Evolutionary conservation across 2,797 vertebrate species (phyloP).

Genomic region (Mormyrus proboscirostris): DNA sequence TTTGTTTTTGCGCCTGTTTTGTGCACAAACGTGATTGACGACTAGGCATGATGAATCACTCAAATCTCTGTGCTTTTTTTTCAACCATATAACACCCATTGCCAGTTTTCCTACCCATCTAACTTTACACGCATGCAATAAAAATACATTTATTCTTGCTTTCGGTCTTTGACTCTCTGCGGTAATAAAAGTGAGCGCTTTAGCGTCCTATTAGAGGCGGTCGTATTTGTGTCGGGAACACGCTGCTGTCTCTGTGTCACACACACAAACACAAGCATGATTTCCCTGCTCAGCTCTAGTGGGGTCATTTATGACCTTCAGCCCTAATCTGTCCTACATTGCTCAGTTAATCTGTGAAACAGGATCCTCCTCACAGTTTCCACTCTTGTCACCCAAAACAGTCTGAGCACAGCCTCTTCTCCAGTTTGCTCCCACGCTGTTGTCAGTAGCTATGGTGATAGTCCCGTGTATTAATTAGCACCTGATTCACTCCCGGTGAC

Average conservation of each 20-base stretch:
- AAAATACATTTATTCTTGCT: not conserved
- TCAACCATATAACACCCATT: not conserved
- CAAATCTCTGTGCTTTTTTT: not conserved
- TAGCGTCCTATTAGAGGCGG: not conserved
- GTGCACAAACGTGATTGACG: not conserved
- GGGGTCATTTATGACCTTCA: not conserved
- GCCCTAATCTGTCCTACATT: not conserved
- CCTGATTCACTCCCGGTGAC: not conserved
- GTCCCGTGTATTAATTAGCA: not conserved
- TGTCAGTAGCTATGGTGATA: not conserved
- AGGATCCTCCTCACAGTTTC: not conserved
- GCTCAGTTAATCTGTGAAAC: constrained; percentile 15
- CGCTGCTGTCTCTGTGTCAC: not conserved
- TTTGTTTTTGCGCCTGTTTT: not conserved
- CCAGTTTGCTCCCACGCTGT: not conserved
- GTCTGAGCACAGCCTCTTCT: not conserved
- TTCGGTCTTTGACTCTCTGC: not conserved
- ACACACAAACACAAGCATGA: not conserved
- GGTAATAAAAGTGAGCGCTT: not conserved
- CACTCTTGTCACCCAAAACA: not conserved
- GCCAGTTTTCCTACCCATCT: not conserved
- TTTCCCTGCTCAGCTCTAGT: not conserved
- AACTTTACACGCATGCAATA: not conserved
- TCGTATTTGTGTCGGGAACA: not conserved
- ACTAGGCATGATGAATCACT: not conserved